A percentile compares a stretch with the other conserved stretches of the same genome.
Evolutionary conservation across 2,797 vertebrate genomes (phyloP).

Genomic region (Meriones psammophilus): DNA sequence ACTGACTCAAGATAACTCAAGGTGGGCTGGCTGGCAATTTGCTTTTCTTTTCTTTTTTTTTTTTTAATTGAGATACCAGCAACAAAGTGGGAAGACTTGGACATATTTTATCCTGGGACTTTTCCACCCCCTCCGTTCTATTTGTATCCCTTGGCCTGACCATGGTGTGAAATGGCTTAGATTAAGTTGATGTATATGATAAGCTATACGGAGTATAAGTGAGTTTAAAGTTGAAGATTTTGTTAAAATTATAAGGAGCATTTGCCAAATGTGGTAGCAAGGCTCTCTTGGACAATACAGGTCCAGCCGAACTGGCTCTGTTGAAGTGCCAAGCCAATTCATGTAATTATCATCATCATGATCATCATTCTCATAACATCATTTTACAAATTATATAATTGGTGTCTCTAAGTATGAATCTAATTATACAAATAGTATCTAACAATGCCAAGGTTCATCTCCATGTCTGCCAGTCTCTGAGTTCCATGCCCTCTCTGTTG

Average conservation of each 20-base stretch:
- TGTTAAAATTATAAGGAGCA: background rate
- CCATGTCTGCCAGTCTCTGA: background rate
- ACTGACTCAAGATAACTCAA: background rate
- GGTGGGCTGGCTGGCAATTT: background rate
- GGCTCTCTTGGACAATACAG: background rate
- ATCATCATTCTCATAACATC: background rate
- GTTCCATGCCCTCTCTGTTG: background rate
- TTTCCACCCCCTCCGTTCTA: background rate
- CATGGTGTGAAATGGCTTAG: background rate
- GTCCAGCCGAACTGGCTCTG: background rate
- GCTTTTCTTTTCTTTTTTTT: background rate
- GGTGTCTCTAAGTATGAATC: background rate
- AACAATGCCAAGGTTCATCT: background rate
- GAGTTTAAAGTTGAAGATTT: background rate
- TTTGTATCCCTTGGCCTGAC: background rate
- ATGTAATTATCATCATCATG: background rate
- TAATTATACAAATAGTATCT: background rate
- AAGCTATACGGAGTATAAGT: background rate
- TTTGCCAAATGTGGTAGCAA: background rate
- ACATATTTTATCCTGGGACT: background rate
- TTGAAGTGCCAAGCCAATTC: background rate
- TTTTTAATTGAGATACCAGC: background rate
- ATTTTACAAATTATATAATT: background rate
- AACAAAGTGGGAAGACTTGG: background rate
- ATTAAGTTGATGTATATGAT: background rate